These are phyloP conservation scores for Potamarius usumacintae DNA, from an alignment of 2,113 vertebrate genomes.

Conservation along the genomic window DNA sequence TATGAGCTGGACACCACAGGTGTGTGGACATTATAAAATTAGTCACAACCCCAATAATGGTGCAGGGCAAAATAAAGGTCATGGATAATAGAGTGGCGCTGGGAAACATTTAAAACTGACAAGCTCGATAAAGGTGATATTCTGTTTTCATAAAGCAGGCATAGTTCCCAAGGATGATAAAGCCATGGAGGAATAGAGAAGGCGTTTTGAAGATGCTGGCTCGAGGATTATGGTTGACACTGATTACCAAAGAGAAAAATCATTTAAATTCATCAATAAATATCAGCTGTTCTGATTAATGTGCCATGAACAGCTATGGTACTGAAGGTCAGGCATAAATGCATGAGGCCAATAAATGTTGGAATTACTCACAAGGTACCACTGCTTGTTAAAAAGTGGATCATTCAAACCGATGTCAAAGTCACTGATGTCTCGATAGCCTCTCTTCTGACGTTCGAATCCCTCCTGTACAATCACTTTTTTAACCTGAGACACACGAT, in stretches of 20 bases:
- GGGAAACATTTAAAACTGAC: slow-evolving; percentile 52
- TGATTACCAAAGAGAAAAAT: slow-evolving; percentile 41
- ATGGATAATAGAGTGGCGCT: slow-evolving; percentile 42
- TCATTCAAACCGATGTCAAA: slow-evolving; percentile 94
- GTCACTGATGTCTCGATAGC: slow-evolving; percentile 90
- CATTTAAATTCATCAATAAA: slow-evolving; percentile 19
- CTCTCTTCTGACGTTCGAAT: slow-evolving; percentile 88
- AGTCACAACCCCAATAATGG: slow-evolving; percentile 40
- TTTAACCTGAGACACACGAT: slow-evolving; percentile 79
- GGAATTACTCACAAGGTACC: slow-evolving; percentile 91
- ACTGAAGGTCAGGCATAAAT: slow-evolving; percentile 60
- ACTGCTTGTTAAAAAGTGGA: slow-evolving; percentile 95
- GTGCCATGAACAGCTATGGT: neutral
- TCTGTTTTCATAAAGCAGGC: slow-evolving; percentile 35
- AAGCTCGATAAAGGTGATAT: slow-evolving; percentile 47
- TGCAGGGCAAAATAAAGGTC: slow-evolving; percentile 65
- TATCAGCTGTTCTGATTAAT: slow-evolving; percentile 43
- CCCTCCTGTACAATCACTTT: slow-evolving; percentile 87
- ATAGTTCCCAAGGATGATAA: slow-evolving; percentile 52
- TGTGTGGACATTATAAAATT: slow-evolving; percentile 55
- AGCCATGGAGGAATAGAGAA: slow-evolving; percentile 40
- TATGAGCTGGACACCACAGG: slow-evolving; percentile 48
- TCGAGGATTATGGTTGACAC: neutral
- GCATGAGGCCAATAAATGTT: slow-evolving; percentile 42
- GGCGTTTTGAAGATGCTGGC: neutral